A percentile compares a stretch with the other conserved stretches of the same genome.
Conservation (phyloP, 2,888 invertebrate species). For the Fragum whitleyi region DNA sequence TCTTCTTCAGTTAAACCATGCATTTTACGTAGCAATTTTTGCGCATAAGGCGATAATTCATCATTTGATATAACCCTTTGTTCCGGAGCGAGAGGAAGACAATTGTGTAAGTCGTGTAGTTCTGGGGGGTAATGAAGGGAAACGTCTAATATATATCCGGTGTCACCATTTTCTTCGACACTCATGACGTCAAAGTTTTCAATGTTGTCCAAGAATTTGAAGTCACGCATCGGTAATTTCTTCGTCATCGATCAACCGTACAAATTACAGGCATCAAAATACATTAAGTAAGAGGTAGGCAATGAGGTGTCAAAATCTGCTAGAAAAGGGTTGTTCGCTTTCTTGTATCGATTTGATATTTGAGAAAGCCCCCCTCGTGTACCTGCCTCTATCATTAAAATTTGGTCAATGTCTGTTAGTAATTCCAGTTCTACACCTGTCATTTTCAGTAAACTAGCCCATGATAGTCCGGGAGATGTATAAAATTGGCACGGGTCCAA, state of each 20-base stretch:
- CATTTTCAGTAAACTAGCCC: constrained; percentile 49
- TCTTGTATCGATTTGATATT: constrained; percentile 44
- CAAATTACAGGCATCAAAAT: constrained; percentile 46
- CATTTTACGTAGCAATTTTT: constrained; percentile 25
- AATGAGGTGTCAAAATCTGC: constrained; percentile 31
- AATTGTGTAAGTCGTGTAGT: constrained; percentile 33
- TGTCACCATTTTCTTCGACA: constrained; percentile 26
- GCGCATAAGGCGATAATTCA: constrained; percentile 27
- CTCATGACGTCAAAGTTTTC: constrained; percentile 24
- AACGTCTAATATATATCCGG: constrained; percentile 29
- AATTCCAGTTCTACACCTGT: constrained; percentile 43
- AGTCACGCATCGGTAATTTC: constrained; percentile 24
- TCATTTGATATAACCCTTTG: constrained; percentile 20
- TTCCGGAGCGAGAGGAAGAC: constrained; percentile 29
- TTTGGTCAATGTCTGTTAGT: constrained; percentile 39
- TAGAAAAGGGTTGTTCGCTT: constrained; percentile 50
- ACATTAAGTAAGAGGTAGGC: constrained; percentile 31
- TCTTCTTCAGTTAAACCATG: constrained; percentile 24
- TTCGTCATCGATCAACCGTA: constrained; percentile 36
- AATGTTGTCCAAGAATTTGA: constrained; percentile 23
- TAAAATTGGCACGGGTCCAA: constrained; percentile 50
- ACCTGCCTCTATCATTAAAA: constrained; percentile 38
- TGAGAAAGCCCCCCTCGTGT: constrained; percentile 47
- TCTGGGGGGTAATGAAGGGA: constrained; percentile 26
- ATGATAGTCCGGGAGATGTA: constrained; percentile 46